Evolutionary conservation across 2,113 vertebrate species (phyloP), one percentile per base, ranked within the genome.

Genomic region (Pluvianellus socialis): DNA sequence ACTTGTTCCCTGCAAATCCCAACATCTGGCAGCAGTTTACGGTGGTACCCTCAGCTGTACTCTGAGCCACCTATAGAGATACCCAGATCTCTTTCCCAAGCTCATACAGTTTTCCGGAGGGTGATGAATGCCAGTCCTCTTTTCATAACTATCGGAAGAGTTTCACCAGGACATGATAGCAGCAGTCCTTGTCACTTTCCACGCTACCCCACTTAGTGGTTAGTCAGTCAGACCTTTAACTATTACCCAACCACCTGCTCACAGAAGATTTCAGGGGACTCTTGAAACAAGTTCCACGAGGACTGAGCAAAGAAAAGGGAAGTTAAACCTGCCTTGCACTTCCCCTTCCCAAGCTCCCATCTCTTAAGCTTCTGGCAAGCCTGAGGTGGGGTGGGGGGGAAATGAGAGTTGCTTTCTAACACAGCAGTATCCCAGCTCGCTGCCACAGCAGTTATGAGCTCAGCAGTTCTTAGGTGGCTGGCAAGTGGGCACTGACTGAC

Each of bases 401-500:
- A 38, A 85, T 32, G 67, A 33, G 42, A 65, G 32, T 4, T 70
- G 35, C 44, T 77, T 40, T 74, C 53, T 24, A 58, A 76, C 4
- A 49, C 40, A 26, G 14, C 40, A 58, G 14, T 27, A 71, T 20
- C 84, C 58, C 86, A 76, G 76, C 33, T 40, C 1, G 0, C 47
- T 92, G 73, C 68, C 67, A 83, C n/a, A 74, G 49, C 38, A 19
- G 79, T 23, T 72, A 27, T 14, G 30, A 90, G 63, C 68, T 76
- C 65, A 83, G 79, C 56, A 81, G 38, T 30, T 63, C 2, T 6
- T 88, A 84, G 88, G 86, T 74, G 88, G 76, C 92, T 94, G 84
- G 94, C 88, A 65, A 92, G 72, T 32, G 83, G 95, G 92, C 77
- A 95, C 44, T 35, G 88, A 82, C 86, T 79, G 86, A 97, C 92